These are phyloP conservation scores for Spodoptera exigua DNA, from an alignment of 2,888 invertebrate genomes.

Conservation along the genomic window DNA sequence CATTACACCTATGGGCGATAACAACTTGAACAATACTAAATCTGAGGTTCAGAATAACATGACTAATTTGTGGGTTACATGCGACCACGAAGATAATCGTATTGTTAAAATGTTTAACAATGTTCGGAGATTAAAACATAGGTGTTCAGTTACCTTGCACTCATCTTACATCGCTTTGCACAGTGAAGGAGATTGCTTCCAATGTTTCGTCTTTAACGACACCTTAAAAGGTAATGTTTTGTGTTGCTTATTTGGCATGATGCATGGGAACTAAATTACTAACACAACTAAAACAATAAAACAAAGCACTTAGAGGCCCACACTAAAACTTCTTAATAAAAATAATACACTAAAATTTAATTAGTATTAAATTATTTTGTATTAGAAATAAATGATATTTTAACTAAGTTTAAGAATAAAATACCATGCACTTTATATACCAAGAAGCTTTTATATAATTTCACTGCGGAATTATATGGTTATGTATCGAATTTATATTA, in stretches of 20 bases:
- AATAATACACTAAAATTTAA: constrained; percentile 46
- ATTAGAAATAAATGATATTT: too few species aligned
- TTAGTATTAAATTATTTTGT: background rate
- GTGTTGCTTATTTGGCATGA: constrained; percentile 87
- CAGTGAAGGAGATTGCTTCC: constrained; percentile 85
- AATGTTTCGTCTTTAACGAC: constrained; percentile 77
- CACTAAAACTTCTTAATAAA: constrained; percentile 49
- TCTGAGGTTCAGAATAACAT: constrained; percentile 66
- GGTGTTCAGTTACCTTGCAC: constrained; percentile 74
- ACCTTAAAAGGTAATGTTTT: constrained; percentile 86
- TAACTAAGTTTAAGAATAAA: constrained; percentile 65
- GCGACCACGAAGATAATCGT: constrained; percentile 40
- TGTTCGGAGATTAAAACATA: constrained; percentile 56
- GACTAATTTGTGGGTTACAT: constrained; percentile 72
- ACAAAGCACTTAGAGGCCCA: constrained; percentile 54
- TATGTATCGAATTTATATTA: constrained; percentile 12
- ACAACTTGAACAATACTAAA: constrained; percentile 60
- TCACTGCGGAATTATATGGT: constrained; percentile 4
- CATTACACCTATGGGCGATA: constrained; percentile 55
- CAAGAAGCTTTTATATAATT: constrained; percentile 8
- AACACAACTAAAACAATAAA: constrained; percentile 61
- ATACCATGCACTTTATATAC: constrained; percentile 78
- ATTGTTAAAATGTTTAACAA: constrained; percentile 62
- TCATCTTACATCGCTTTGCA: constrained; percentile 85
- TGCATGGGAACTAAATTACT: constrained; percentile 65